These are phyloP conservation scores for Megamerina dolium DNA, from an alignment of 2,888 invertebrate genomes.

Conservation along the genomic window DNA sequence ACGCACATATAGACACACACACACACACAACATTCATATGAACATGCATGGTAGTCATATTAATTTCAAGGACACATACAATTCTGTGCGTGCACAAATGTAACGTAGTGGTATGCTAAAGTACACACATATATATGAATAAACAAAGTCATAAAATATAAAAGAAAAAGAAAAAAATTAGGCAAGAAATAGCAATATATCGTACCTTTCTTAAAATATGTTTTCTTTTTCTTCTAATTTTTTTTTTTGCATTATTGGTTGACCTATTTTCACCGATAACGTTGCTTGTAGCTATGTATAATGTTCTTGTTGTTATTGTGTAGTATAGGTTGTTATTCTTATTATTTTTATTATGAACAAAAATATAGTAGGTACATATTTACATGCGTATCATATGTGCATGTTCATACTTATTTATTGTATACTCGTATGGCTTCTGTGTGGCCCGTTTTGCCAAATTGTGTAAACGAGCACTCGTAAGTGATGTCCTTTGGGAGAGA, in stretches of 20 bases:
- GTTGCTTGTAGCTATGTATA: not conserved
- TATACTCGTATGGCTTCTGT: too few relatives aligned
- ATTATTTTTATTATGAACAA: too few relatives aligned
- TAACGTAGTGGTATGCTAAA: not conserved
- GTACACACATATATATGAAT: too few relatives aligned
- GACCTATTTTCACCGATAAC: slow-evolving; percentile 5
- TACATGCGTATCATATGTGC: not conserved
- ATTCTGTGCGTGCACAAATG: not conserved
- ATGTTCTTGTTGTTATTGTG: not conserved
- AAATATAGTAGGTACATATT: too few relatives aligned
- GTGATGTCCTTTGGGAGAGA: too few relatives aligned
- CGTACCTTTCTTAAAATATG: too few relatives aligned
- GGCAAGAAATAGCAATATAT: not conserved
- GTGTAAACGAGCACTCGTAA: too few relatives aligned
- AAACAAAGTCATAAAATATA: slow-evolving; percentile 15
- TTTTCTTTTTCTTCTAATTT: too few relatives aligned
- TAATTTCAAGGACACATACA: slow-evolving; percentile 7
- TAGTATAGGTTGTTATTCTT: too few relatives aligned
- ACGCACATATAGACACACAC: not conserved
- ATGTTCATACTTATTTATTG: too few relatives aligned
- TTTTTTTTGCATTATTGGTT: slow-evolving; percentile 6
- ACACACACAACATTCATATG: not conserved
- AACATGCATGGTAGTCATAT: slow-evolving; percentile 3
- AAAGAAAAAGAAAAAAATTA: not conserved
- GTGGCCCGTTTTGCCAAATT: too few relatives aligned